Evolutionary conservation across 2,113 vertebrate genomes (phyloP).

Genomic region (Martes martes): DNA sequence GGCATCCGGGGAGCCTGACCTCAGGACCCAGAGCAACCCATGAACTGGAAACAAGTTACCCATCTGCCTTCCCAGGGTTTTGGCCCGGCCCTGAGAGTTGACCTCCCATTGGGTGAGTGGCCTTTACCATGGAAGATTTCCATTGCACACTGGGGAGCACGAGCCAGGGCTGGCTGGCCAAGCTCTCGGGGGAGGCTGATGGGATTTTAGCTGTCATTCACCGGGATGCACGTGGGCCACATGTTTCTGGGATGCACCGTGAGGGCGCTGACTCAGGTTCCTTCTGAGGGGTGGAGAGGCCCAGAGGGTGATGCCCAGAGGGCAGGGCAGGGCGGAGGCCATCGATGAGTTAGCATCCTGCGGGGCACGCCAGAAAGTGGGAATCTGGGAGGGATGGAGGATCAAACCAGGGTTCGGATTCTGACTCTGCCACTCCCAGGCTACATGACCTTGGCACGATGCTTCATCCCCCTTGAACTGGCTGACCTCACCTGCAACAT

Average conservation of each 20-base stretch:
- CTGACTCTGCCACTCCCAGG: not conserved
- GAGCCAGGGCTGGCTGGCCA: not conserved
- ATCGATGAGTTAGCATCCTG: not conserved
- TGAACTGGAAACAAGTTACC: constrained; percentile 34
- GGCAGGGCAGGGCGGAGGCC: not conserved
- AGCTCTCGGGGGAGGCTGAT: not conserved
- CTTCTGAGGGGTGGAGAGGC: not conserved
- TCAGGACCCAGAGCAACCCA: not conserved
- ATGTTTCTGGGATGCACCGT: not conserved
- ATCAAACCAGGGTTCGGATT: no score
- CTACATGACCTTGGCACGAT: not conserved
- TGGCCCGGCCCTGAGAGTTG: constrained; percentile 24
- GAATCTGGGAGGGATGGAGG: no score
- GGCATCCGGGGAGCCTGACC: not conserved
- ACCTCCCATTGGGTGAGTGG: constrained; percentile 36
- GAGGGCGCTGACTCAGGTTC: not conserved
- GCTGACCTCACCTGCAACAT: not conserved
- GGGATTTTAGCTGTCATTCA: not conserved
- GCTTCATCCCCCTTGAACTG: fast-evolving
- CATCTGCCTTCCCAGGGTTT: constrained; percentile 38
- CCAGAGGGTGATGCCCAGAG: fast-evolving
- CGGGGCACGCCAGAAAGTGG: not conserved
- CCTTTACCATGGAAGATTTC: fast-evolving
- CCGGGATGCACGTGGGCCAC: no score
- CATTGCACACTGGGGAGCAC: fast-evolving